Percentiles rank a stretch among this genome's conserved stretches.
These are phyloP conservation scores for Phycodurus eques DNA, from an alignment of 2,113 vertebrate genomes.

Conservation along the genomic window DNA sequence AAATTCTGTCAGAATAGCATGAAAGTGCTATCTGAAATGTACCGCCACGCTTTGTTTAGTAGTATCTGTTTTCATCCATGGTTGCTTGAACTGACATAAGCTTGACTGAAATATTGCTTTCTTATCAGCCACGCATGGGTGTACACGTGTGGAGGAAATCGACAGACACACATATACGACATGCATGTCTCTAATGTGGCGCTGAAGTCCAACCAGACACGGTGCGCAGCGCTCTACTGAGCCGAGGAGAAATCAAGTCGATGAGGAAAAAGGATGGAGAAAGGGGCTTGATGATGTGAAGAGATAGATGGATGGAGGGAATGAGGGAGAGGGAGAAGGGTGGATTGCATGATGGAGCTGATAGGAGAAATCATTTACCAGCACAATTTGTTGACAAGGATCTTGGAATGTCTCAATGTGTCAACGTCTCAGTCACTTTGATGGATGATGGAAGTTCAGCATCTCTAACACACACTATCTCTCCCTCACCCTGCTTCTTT, in stretches of 20 bases:
- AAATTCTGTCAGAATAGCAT: not conserved
- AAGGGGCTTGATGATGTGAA: constrained; percentile 26
- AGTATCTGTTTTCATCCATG: not conserved
- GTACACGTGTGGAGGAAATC: constrained; percentile 4
- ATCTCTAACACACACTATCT: constrained; percentile 40
- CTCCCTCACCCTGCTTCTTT: constrained; percentile 26
- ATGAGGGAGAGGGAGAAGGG: constrained; percentile 29
- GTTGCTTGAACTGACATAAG: not conserved
- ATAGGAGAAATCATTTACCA: constrained; percentile 75
- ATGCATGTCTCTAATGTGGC: constrained; percentile 19
- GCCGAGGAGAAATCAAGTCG: constrained; percentile 37
- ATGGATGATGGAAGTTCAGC: constrained; percentile 68
- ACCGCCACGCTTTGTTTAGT: not conserved
- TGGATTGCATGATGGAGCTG: constrained; percentile 68
- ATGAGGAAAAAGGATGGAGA: constrained; percentile 18
- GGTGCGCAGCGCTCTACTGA: constrained; percentile 25
- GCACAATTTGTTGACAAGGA: constrained; percentile 74
- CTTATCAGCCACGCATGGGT: not conserved
- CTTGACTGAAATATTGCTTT: not conserved
- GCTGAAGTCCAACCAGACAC: constrained; percentile 28
- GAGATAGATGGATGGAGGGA: constrained; percentile 36
- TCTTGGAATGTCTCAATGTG: constrained; percentile 71
- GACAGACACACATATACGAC: constrained; percentile 4
- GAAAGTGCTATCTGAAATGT: not conserved
- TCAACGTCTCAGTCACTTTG: constrained; percentile 68